A percentile compares a stretch with the other conserved stretches of the same genome.
Conservation (phyloP, 2,113 vertebrate species). For the Glaucidium brasilianum region DNA sequence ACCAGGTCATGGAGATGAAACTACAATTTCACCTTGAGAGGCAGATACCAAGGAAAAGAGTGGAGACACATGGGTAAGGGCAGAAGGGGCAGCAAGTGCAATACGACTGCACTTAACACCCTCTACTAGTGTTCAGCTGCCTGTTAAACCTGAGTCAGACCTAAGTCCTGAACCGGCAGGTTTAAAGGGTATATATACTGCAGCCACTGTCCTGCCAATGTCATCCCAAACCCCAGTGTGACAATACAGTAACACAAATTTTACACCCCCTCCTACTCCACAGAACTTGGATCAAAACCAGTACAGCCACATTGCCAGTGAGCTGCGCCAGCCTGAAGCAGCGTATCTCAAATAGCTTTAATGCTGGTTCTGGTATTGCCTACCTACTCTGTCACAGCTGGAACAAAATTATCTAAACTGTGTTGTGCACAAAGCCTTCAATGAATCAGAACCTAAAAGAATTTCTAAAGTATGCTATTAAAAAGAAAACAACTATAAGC, state of each 20-base stretch:
- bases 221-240: not conserved
- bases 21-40: not conserved
- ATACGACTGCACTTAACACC: not conserved
- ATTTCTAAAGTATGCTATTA: not conserved
- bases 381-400: not conserved
- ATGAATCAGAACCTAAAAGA: not conserved
- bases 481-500: not conserved
- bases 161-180: not conserved
- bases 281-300: not conserved
- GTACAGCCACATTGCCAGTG: not conserved
- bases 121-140: not conserved
- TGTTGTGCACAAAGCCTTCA: not conserved
- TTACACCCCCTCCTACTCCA: not conserved
- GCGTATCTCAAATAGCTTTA: not conserved
- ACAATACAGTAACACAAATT: not conserved
- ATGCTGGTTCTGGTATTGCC: not conserved
- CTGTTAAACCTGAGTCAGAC: not conserved
- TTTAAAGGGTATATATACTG: not conserved
- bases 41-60: not conserved
- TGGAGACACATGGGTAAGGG: not conserved
- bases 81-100: not conserved
- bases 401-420: not conserved
- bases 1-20: not conserved
- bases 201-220: not conserved
- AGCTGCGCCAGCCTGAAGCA: not conserved